Evolutionary conservation across 2,797 vertebrate genomes (phyloP).

Genomic region (Cephalopachus bancanus): DNA sequence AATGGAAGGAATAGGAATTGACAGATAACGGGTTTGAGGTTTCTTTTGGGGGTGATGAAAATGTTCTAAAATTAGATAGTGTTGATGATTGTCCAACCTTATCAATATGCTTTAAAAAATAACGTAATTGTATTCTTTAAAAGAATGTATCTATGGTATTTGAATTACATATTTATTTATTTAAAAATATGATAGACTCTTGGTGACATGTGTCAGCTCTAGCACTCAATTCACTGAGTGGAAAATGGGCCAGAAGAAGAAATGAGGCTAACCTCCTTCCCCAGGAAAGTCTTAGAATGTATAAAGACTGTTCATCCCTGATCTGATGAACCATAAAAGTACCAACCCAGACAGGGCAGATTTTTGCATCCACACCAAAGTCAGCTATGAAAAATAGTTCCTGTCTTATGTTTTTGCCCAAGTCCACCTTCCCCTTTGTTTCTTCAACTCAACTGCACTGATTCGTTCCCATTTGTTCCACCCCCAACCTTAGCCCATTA

Average conservation of each 20-base stretch:
- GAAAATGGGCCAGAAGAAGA: background rate
- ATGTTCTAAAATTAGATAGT: slow-evolving; percentile 12
- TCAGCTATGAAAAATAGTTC: background rate
- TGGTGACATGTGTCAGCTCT: background rate
- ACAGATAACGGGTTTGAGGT: background rate
- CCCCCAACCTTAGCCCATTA: background rate
- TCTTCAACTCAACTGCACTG: background rate
- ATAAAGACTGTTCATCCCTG: background rate
- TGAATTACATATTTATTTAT: background rate
- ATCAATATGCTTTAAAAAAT: background rate
- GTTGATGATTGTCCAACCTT: background rate
- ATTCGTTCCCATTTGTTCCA: background rate
- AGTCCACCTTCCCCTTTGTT: background rate
- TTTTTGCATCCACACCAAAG: background rate
- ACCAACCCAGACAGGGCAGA: background rate
- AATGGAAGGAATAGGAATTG: background rate
- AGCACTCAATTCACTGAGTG: background rate
- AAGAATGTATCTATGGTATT: background rate
- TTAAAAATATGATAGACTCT: background rate
- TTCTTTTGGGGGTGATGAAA: background rate
- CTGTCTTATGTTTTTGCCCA: background rate
- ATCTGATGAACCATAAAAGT: background rate
- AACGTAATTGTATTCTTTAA: background rate
- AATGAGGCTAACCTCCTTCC: background rate
- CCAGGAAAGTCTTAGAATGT: background rate